Percentiles rank a stretch among this genome's conserved stretches.
Evolutionary conservation across 2,888 invertebrate species (phyloP).

Genomic region (Steinernema carpocapsae): DNA sequence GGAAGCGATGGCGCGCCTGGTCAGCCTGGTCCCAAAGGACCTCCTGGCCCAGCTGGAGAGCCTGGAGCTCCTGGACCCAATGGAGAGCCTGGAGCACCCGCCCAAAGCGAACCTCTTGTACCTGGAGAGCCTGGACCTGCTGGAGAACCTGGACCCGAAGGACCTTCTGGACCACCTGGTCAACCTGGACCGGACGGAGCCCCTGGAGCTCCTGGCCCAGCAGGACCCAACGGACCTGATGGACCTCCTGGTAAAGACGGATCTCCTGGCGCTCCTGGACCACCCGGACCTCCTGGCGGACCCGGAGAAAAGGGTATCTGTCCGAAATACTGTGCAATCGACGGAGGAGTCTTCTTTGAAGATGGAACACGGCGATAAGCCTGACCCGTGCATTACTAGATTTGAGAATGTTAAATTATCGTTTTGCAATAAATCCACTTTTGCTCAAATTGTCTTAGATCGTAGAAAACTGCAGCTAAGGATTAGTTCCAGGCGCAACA

Average conservation of each 20-base stretch:
- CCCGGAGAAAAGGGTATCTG: conserved; percentile 55
- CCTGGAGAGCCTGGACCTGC: conserved; percentile 28
- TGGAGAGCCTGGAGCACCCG: conserved; percentile 22
- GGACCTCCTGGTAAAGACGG: conserved; percentile 27
- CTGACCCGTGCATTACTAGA: neutral
- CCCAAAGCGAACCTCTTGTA: conserved; percentile 16
- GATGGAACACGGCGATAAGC: conserved; percentile 55
- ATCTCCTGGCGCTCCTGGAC: conserved; percentile 3
- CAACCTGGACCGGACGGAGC: conserved; percentile 10
- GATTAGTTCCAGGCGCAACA: too few relatives aligned
- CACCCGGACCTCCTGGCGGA: conserved; percentile 9
- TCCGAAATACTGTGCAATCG: conserved; percentile 57
- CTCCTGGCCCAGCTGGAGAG: conserved; percentile 28
- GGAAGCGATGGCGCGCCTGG: conserved; percentile 12
- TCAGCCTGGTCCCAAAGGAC: conserved; percentile 24
- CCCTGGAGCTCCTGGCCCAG: conserved; percentile 13
- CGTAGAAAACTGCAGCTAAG: too few relatives aligned
- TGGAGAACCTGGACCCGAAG: conserved; percentile 28
- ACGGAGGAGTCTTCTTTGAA: conserved; percentile 59
- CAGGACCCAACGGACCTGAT: conserved; percentile 19
- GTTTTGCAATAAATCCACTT: too few relatives aligned
- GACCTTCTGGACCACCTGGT: conserved; percentile 15
- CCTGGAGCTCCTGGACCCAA: conserved; percentile 2
- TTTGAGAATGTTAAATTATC: too few relatives aligned
- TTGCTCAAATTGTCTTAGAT: too few relatives aligned